phyloP scores from a whole-genome alignment of 2,113 vertebrate genomes.

The Nesogale talazaci region DNA sequence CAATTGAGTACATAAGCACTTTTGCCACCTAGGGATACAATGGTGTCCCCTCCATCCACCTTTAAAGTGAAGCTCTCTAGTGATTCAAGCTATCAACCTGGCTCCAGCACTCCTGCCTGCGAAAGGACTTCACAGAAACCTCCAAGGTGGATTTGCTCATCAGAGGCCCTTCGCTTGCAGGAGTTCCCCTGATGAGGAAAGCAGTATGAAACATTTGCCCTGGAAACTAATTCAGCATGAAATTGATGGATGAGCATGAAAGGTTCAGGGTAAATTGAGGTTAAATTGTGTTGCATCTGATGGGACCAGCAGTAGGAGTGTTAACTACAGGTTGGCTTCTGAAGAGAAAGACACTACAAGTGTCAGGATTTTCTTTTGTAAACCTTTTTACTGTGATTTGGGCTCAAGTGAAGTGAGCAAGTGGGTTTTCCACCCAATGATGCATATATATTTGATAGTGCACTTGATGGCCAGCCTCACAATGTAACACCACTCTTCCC shows the following conservation, averaged over 20 bases:
- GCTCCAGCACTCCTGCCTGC: not conserved
- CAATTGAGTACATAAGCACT: not conserved
- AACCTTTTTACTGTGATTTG: too few species aligned
- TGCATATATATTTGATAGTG: too few species aligned
- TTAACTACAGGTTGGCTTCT: not conserved
- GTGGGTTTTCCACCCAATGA: too few species aligned
- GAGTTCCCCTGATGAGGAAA: not conserved
- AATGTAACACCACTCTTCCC: too few species aligned
- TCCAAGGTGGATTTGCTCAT: not conserved
- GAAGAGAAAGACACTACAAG: not conserved
- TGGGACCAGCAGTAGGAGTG: not conserved
- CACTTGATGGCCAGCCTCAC: too few species aligned
- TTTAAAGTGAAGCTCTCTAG: not conserved
- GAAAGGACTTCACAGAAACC: too few species aligned
- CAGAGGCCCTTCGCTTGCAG: not conserved
- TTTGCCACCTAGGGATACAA: not conserved
- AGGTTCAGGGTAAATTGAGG: not conserved
- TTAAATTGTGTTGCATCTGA: too few species aligned
- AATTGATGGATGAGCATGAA: not conserved
- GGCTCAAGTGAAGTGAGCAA: too few species aligned
- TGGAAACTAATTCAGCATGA: not conserved
- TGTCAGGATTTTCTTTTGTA: too few species aligned
- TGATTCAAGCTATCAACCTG: not conserved
- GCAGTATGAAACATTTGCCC: not conserved
- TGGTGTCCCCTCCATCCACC: not conserved